Evolutionary conservation across 2,797 vertebrate species (phyloP).

Genomic region (Oreochromis mossambicus): DNA sequence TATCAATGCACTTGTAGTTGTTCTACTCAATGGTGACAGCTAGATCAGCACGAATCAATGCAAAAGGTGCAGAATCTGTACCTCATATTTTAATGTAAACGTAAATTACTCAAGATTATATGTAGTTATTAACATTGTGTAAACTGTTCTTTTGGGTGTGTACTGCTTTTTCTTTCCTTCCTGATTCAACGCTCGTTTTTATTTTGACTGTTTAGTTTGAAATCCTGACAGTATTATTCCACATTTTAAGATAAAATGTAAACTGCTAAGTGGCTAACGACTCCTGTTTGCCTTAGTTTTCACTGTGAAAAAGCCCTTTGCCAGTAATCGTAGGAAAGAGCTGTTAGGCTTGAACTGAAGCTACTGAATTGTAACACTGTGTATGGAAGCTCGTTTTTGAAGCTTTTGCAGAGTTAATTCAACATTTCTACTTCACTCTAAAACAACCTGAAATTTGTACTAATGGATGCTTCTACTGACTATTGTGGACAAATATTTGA

Average conservation of each 20-base stretch:
- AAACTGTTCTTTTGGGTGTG: background rate
- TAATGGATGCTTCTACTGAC: background rate
- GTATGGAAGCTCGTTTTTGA: background rate
- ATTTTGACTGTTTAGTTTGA: background rate
- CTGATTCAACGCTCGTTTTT: background rate
- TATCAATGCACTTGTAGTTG: background rate
- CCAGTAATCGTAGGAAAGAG: background rate
- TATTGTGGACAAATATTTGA: background rate
- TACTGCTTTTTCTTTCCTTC: background rate
- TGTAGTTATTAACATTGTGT: background rate
- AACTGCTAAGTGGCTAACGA: background rate
- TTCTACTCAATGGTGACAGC: background rate
- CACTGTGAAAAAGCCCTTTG: background rate
- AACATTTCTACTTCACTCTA: background rate
- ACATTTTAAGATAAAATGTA: background rate
- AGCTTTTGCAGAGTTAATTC: background rate
- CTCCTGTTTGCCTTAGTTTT: background rate
- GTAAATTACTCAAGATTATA: background rate
- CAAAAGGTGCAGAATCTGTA: slow-evolving; percentile 68
- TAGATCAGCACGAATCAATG: slow-evolving; percentile 76
- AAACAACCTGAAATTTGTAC: background rate
- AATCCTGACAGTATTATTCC: background rate
- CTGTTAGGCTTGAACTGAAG: background rate
- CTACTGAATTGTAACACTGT: background rate
- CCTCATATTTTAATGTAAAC: background rate